These are phyloP conservation scores for Chloroceryle amazona DNA, from an alignment of 2,797 vertebrate species.

Conservation along the genomic window DNA sequence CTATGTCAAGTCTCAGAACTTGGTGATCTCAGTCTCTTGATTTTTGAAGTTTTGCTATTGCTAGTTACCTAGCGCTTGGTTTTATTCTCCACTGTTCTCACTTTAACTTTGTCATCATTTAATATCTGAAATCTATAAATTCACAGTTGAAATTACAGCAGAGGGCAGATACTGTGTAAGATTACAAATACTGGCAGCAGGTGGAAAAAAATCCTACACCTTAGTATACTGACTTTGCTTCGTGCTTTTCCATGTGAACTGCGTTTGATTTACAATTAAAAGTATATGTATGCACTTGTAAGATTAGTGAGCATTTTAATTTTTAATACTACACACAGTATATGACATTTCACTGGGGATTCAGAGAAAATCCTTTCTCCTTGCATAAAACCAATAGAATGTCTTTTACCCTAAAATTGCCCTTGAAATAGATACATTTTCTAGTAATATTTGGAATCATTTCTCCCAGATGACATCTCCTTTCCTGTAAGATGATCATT, in stretches of 20 bases:
- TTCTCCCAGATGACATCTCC: neutral
- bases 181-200: neutral
- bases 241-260: neutral
- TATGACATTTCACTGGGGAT: neutral
- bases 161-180: neutral
- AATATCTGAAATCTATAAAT: neutral
- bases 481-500: neutral
- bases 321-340: neutral
- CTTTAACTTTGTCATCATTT: neutral
- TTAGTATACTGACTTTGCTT: neutral
- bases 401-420: slow-evolving; percentile 29
- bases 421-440: neutral
- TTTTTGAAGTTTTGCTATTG: neutral
- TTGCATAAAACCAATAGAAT: neutral
- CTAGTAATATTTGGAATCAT: neutral
- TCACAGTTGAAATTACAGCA: too few relatives aligned
- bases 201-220: neutral
- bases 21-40: neutral
- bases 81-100: neutral
- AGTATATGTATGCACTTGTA: neutral
- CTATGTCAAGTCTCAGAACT: neutral
- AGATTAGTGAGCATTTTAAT: slow-evolving; percentile 36
- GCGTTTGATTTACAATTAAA: slow-evolving; percentile 14
- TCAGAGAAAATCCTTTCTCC: slow-evolving; percentile 17
- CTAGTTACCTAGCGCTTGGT: neutral